phyloP scores from a whole-genome alignment of 2,113 vertebrate genomes.

The Zonotrichia leucophrys region DNA sequence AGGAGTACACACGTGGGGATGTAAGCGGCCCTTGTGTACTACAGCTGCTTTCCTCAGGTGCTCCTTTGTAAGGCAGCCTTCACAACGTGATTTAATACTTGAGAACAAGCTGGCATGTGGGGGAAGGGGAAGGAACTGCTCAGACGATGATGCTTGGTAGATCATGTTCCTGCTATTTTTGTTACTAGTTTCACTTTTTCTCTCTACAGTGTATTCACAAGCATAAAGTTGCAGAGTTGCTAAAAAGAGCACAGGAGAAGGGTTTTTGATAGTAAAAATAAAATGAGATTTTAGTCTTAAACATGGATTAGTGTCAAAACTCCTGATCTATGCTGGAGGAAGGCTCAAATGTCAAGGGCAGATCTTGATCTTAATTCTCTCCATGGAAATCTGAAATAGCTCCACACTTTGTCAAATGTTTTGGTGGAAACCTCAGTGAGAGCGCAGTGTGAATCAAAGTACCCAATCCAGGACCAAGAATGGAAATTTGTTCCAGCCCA shows the following conservation, averaged over 20 bases:
- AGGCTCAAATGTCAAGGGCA: neutral
- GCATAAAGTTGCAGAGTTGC: neutral
- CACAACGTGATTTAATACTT: constrained; percentile 5
- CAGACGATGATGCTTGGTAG: neutral
- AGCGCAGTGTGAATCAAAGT: neutral
- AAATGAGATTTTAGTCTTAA: neutral
- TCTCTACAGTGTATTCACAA: neutral
- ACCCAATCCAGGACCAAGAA: neutral
- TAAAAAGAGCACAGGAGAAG: neutral
- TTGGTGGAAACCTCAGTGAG: neutral
- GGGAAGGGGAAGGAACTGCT: constrained; percentile 1
- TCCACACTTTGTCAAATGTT: neutral
- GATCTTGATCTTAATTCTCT: neutral
- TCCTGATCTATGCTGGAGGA: neutral
- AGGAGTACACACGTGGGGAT: neutral
- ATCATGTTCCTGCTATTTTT: neutral
- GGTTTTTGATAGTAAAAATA: neutral
- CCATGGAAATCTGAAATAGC: neutral
- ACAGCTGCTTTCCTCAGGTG: neutral
- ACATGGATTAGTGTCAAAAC: neutral
- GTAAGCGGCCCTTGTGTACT: neutral
- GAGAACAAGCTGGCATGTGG: neutral
- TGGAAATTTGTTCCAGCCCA: neutral
- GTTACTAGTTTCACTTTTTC: neutral
- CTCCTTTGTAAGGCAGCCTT: constrained; percentile 17